phyloP scores from a whole-genome alignment of 2,888 invertebrate species.

The Leptopilina syphax region DNA sequence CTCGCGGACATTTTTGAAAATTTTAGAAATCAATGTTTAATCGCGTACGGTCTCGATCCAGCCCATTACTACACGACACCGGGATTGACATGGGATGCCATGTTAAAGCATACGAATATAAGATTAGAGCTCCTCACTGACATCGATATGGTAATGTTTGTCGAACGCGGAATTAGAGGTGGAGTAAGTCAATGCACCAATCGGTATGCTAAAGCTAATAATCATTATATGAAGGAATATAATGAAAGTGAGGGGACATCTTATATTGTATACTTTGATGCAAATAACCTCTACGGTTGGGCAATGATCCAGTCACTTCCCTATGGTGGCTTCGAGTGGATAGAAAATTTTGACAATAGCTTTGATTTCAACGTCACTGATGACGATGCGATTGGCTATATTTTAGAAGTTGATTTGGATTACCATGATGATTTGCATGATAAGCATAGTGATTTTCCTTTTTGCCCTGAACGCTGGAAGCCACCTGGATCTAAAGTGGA shows the following conservation, averaged over 20 bases:
- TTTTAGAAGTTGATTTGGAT: no score
- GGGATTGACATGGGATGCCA: constrained; percentile 50
- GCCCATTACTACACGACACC: constrained; percentile 47
- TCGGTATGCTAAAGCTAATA: constrained; percentile 55
- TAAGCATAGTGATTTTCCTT: no score
- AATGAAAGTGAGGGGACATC: no score
- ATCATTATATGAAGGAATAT: neutral
- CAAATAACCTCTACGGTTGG: constrained; percentile 42
- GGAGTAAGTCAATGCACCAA: constrained; percentile 51
- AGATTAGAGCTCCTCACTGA: constrained; percentile 26
- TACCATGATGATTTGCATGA: no score
- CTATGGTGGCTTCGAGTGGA: constrained; percentile 34
- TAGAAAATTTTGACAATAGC: neutral
- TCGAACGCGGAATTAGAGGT: constrained; percentile 19
- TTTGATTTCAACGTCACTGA: constrained; percentile 1
- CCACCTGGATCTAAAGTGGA: constrained; percentile 48
- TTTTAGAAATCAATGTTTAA: constrained; percentile 50
- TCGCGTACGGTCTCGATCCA: constrained; percentile 42
- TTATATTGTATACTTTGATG: constrained; percentile 23
- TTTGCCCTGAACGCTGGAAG: constrained; percentile 61
- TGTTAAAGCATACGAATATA: constrained; percentile 50
- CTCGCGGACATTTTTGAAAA: constrained; percentile 47
- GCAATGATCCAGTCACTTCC: constrained; percentile 30
- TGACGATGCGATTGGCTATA: no score
- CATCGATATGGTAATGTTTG: constrained; percentile 17